These are phyloP conservation scores for Ichneumon xanthorius DNA, from an alignment of 2,888 invertebrate species.

Conservation along the genomic window DNA sequence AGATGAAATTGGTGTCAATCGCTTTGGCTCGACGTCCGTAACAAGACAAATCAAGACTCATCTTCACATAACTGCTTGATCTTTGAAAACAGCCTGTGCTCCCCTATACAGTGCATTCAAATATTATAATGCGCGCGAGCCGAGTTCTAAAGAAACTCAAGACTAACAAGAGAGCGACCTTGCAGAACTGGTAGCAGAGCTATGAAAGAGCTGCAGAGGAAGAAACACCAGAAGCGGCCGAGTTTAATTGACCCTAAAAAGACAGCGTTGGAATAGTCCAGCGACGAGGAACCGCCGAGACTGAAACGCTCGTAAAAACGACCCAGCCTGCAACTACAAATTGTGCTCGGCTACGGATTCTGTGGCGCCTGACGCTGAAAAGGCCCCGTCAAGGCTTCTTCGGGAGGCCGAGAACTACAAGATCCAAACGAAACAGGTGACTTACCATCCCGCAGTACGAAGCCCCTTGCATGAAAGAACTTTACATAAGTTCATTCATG, in stretches of 20 bases:
- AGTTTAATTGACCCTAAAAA: conserved; percentile 62
- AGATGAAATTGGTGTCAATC: no score
- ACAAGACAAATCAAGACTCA: no score
- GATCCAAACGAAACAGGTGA: conserved; percentile 32
- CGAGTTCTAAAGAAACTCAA: not conserved
- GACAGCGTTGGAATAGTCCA: conserved; percentile 40
- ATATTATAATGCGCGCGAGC: no score
- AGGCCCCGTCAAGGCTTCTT: conserved; percentile 22
- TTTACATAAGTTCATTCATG: conserved; percentile 28
- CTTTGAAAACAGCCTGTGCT: no score
- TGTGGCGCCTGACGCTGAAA: conserved; percentile 21
- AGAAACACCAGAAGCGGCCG: conserved; percentile 46
- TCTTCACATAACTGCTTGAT: no score
- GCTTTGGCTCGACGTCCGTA: no score
- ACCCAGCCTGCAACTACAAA: conserved; percentile 20
- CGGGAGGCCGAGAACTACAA: conserved; percentile 39
- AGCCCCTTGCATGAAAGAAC: not conserved
- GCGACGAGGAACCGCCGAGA: conserved; percentile 53
- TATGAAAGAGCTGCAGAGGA: conserved; percentile 4
- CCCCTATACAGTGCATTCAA: no score
- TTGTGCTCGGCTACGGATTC: not conserved
- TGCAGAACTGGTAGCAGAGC: conserved; percentile 1
- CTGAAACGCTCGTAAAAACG: conserved; percentile 63
- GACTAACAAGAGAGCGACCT: conserved; percentile 35
- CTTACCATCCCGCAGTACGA: conserved; percentile 1